Percentiles rank a stretch among this genome's conserved stretches.
These are phyloP conservation scores for Smithornis capensis DNA, from an alignment of 2,113 vertebrate genomes.

Conservation along the genomic window DNA sequence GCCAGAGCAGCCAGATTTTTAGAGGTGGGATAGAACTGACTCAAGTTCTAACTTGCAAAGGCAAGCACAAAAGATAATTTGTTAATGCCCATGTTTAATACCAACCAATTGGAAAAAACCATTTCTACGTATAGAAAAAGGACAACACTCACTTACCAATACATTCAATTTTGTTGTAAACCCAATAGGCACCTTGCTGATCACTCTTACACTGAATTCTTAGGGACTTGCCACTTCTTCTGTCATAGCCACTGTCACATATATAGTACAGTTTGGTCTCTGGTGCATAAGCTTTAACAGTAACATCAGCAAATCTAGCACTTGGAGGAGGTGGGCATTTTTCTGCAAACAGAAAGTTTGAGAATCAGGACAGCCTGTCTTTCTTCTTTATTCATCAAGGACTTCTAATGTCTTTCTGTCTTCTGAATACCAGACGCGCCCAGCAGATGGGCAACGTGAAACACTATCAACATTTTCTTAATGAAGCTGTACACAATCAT, in stretches of 20 bases:
- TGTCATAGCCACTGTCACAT: not conserved
- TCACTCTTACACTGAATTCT: not conserved
- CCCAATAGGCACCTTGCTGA: not conserved
- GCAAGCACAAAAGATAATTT: not conserved
- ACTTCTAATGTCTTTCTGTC: not conserved
- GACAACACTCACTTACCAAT: not conserved
- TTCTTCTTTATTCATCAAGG: not conserved
- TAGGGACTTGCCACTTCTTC: not conserved
- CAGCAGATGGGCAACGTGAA: not conserved
- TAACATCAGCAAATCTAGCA: not conserved
- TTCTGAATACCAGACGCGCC: not conserved
- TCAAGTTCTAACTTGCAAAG: not conserved
- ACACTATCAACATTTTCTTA: not conserved
- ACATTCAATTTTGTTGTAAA: not conserved
- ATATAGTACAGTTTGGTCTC: not conserved
- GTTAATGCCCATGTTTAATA: not conserved
- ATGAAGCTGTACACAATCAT: not conserved
- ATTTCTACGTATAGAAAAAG: not conserved
- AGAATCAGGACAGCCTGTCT: not conserved
- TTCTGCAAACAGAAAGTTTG: not conserved
- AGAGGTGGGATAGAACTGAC: not conserved
- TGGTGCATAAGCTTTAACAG: not conserved
- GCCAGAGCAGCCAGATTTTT: not conserved
- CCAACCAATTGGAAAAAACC: not conserved
- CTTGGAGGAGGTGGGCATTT: accelerated